Evolutionary conservation across 2,113 vertebrate genomes (phyloP).

Genomic region (Proteles cristata): DNA sequence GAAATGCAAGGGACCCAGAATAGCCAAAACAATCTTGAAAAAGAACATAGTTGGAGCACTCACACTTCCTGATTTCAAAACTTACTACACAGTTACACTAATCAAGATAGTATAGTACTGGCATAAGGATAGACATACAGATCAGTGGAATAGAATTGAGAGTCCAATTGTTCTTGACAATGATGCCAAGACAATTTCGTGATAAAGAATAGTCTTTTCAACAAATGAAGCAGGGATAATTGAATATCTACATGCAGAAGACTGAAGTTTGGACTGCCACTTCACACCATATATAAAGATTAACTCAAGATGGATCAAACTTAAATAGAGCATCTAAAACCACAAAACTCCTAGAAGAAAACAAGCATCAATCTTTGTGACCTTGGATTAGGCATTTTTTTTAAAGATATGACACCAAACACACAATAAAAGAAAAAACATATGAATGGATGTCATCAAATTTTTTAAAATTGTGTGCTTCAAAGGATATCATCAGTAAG

Average conservation of each 20-base stretch:
- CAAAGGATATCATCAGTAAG: neutral
- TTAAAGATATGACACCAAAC: neutral
- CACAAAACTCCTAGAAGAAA: neutral
- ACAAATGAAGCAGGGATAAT: constrained; percentile 24
- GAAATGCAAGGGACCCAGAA: constrained; percentile 30
- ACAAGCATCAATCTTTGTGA: neutral
- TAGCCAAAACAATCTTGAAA: constrained; percentile 47
- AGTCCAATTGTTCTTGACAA: neutral
- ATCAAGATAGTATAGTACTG: neutral
- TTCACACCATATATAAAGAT: constrained; percentile 30
- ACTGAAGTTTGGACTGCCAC: neutral
- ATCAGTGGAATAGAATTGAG: neutral
- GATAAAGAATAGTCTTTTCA: constrained; percentile 14
- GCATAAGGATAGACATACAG: neutral
- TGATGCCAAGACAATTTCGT: neutral
- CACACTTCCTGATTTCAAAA: constrained; percentile 39
- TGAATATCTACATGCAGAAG: neutral
- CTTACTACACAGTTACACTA: constrained; percentile 19
- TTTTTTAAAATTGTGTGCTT: neutral
- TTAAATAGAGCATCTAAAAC: constrained; percentile 29
- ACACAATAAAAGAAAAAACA: neutral
- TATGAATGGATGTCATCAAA: neutral
- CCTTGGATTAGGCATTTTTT: neutral
- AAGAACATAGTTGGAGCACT: neutral
- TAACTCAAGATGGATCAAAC: constrained; percentile 32